Conservation (phyloP, 2,888 invertebrate genomes). For the Tenthredo notha region DNA sequence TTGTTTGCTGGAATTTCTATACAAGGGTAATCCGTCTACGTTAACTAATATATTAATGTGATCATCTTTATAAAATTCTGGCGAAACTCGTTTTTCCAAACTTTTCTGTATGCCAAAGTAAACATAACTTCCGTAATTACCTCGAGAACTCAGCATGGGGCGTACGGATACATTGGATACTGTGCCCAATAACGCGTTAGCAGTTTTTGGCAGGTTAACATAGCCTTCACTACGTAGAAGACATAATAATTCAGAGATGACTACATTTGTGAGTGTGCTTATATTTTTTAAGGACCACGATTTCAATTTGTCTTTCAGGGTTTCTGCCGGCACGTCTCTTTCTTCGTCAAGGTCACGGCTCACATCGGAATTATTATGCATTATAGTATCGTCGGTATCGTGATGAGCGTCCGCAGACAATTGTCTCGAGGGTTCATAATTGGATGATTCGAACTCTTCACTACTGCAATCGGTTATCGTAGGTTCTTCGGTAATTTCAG, state of each 20-base stretch:
- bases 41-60: slow-evolving; percentile 50
- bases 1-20: slow-evolving; percentile 48
- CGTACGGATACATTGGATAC: slow-evolving; percentile 26
- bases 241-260: slow-evolving; percentile 36
- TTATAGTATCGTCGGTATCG: too few species aligned
- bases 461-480: too few species aligned
- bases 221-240: slow-evolving; percentile 53
- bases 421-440: too few species aligned
- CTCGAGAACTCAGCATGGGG: slow-evolving; percentile 51
- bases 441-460: too few species aligned
- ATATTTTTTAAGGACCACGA: slow-evolving; percentile 9
- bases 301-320: neutral
- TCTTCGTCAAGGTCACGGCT: too few species aligned
- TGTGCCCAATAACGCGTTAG: slow-evolving; percentile 48
- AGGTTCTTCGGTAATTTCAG: too few species aligned
- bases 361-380: too few species aligned
- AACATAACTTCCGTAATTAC: slow-evolving; percentile 49
- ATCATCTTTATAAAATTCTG: slow-evolving; percentile 39
- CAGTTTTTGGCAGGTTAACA: slow-evolving; percentile 53
- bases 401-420: too few species aligned
- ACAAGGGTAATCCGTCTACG: slow-evolving; percentile 53
- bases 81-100: slow-evolving; percentile 39
- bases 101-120: slow-evolving; percentile 53
- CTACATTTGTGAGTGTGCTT: neutral
- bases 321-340: too few species aligned